phyloP scores from a whole-genome alignment of 2,888 invertebrate genomes.

The Leptinotarsa tumamoca region DNA sequence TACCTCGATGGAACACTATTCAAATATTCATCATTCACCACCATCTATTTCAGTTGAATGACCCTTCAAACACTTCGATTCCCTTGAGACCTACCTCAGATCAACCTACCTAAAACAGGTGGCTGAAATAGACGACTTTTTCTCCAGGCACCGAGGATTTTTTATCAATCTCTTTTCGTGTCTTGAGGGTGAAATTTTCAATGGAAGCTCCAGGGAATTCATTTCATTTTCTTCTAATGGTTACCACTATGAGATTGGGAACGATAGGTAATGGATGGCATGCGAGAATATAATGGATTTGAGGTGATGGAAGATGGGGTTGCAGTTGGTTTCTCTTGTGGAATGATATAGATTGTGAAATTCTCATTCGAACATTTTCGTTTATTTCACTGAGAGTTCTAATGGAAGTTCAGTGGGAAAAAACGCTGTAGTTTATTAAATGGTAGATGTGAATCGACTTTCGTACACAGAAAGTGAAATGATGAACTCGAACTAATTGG shows the following conservation, averaged over 20 bases:
- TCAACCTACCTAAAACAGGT: constrained; percentile 11
- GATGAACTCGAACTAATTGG: no score
- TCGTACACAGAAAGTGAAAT: no score
- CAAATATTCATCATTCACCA: neutral
- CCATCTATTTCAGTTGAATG: neutral
- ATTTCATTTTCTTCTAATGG: constrained; percentile 27
- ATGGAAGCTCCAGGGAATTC: constrained; percentile 27
- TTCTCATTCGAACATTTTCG: neutral
- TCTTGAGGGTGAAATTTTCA: constrained; percentile 29
- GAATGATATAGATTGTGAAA: neutral
- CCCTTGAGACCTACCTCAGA: neutral
- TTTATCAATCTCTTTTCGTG: constrained; percentile 24
- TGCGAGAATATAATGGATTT: constrained; percentile 17
- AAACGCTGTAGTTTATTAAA: no score
- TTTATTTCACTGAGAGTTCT: neutral
- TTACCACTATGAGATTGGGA: constrained; percentile 23
- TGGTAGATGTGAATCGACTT: no score
- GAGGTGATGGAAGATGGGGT: neutral
- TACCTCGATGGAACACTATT: no score
- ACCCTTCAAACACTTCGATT: neutral
- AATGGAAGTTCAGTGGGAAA: neutral
- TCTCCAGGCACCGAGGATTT: constrained; percentile 5
- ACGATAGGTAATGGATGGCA: constrained; percentile 21
- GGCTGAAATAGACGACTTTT: constrained; percentile 2
- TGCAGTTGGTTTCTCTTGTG: neutral